Percentiles rank a stretch among this genome's conserved stretches.
Conservation (phyloP, 2,113 vertebrate species). For the Corythornis vintsioides region DNA sequence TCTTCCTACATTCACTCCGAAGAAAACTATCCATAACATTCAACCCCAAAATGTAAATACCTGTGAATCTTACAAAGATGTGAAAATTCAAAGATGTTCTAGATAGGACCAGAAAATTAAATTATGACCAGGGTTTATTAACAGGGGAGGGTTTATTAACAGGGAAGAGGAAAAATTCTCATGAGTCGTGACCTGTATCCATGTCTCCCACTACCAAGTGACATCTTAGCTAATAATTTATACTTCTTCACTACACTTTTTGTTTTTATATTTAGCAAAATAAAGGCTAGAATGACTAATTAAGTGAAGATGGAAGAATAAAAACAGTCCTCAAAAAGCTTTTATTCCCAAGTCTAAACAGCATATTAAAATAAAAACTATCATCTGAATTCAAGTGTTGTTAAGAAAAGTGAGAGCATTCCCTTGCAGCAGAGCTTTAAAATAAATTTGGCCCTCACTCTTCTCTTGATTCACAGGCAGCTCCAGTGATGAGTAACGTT, state of each 20-base stretch:
- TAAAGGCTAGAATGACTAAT: not conserved
- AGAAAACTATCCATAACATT: not conserved
- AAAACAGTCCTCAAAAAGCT: not conserved
- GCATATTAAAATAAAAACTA: not conserved
- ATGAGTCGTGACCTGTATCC: not conserved
- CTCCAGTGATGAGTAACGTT: not conserved
- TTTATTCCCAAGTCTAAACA: not conserved
- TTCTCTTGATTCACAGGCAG: not conserved
- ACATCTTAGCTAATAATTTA: not conserved
- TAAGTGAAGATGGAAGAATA: not conserved
- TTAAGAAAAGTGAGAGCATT: not conserved
- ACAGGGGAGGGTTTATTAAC: not conserved
- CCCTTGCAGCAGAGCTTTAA: not conserved
- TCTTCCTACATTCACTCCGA: not conserved
- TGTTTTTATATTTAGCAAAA: not conserved
- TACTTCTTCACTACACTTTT: not conserved
- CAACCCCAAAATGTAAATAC: not conserved
- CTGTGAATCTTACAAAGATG: not conserved
- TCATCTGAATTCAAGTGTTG: not conserved
- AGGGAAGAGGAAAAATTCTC: not conserved
- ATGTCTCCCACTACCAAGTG: not conserved
- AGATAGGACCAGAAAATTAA: not conserved
- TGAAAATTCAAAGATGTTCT: not conserved
- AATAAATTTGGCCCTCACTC: not conserved
- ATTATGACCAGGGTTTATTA: not conserved